These are phyloP conservation scores for Drosophila neutralis DNA, from an alignment of 2,888 invertebrate genomes.

Conservation along the genomic window DNA sequence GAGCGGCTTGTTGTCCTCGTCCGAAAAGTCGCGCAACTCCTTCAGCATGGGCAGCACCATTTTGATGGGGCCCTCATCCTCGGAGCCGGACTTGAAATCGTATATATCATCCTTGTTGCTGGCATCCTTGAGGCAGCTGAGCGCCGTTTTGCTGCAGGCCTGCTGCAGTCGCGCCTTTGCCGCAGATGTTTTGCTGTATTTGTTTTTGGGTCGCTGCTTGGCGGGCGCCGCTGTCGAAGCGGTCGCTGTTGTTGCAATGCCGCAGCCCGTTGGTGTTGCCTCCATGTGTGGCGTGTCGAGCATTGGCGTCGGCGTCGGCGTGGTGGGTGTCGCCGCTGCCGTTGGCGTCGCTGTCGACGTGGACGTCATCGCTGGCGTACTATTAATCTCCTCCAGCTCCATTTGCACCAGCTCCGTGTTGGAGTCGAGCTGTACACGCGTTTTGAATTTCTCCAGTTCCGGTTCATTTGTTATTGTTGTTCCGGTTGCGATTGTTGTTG, in stretches of 20 bases:
- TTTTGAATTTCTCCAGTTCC: background rate
- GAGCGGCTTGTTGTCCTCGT: constrained; percentile 82
- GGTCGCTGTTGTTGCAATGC: constrained; percentile 8
- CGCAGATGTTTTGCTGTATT: constrained; percentile 68
- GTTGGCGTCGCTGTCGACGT: constrained; percentile 30
- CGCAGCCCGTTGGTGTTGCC: constrained; percentile 32
- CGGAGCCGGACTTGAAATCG: constrained; percentile 84
- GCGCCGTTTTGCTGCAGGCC: constrained; percentile 35
- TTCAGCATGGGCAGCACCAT: constrained; percentile 83
- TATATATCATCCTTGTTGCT: constrained; percentile 78
- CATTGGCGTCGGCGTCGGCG: constrained; percentile 13
- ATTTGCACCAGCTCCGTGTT: constrained; percentile 81
- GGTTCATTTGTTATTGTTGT: constrained; percentile 3
- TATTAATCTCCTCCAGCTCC: constrained; percentile 76
- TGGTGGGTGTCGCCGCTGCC: constrained; percentile 19
- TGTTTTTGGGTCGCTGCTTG: constrained; percentile 65
- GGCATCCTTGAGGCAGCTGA: constrained; percentile 27
- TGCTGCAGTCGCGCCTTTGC: constrained; percentile 63
- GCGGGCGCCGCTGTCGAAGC: constrained; percentile 10
- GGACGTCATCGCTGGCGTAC: background rate
- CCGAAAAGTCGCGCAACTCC: constrained; percentile 82
- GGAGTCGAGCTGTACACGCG: constrained; percentile 59
- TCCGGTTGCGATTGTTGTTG: background rate
- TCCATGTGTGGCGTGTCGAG: constrained; percentile 26
- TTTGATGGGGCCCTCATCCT: constrained; percentile 84